A percentile compares a stretch with the other conserved stretches of the same genome.
Conservation (phyloP, 2,888 invertebrate genomes). For the Ditula angustiorana region DNA sequence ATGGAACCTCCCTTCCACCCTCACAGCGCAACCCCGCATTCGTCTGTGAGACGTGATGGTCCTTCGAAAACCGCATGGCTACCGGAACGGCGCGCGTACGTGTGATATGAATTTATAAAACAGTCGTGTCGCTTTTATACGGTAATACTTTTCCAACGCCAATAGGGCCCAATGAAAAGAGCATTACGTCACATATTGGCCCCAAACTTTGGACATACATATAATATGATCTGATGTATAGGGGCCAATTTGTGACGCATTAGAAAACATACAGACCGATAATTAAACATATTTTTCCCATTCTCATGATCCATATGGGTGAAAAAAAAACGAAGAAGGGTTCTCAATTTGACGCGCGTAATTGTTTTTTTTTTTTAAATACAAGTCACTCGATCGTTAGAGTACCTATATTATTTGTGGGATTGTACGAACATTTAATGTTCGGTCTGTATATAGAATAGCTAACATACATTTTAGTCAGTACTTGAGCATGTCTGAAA, state of each 20-base stretch:
- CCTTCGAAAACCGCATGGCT: too few relatives aligned
- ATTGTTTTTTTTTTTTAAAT: too few relatives aligned
- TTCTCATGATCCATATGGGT: too few relatives aligned
- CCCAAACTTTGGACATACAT: background rate
- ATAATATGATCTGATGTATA: background rate
- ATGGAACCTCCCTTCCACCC: too few relatives aligned
- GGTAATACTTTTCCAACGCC: background rate
- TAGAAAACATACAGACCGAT: constrained; percentile 20
- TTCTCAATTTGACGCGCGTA: too few relatives aligned
- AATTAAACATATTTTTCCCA: constrained; percentile 15
- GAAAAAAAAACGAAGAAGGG: too few relatives aligned
- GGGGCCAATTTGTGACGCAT: constrained; percentile 14
- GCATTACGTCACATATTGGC: constrained; percentile 13
- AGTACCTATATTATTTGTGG: too few relatives aligned
- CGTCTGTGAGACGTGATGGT: too few relatives aligned
- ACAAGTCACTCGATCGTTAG: background rate
- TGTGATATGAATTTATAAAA: background rate
- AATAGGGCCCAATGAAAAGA: constrained; percentile 14
- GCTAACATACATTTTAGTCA: constrained; percentile 27
- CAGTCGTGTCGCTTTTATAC: background rate
- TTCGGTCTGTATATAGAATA: constrained; percentile 21
- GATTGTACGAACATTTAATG: too few relatives aligned
- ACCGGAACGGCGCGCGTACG: too few relatives aligned
- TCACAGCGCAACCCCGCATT: too few relatives aligned
- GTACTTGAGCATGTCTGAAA: constrained; percentile 27